phyloP scores from a whole-genome alignment of 2,113 vertebrate genomes.

The Campylorhamphus procurvoides region DNA sequence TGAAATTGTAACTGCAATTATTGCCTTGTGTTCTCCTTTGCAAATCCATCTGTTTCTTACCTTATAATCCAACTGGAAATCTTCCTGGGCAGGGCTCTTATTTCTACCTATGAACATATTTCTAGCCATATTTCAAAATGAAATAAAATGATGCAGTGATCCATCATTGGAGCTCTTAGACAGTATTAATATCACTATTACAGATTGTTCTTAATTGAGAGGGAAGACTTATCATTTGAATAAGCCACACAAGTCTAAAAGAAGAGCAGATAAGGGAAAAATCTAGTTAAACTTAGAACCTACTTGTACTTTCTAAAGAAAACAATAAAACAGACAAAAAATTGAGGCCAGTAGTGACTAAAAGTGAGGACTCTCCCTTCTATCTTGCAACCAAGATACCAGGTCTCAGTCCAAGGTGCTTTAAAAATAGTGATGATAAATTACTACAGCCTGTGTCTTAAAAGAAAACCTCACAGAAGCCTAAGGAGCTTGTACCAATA shows the following conservation, averaged over 20 bases:
- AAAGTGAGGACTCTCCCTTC: neutral
- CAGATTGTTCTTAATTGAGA: neutral
- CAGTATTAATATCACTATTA: neutral
- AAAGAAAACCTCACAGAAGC: neutral
- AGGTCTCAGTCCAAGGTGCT: neutral
- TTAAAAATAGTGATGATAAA: conserved; percentile 1
- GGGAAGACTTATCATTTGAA: neutral
- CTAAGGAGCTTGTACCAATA: neutral
- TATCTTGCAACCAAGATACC: neutral
- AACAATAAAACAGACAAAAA: neutral
- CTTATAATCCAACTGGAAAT: neutral
- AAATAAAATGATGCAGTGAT: neutral
- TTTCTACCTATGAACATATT: neutral
- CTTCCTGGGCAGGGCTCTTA: neutral
- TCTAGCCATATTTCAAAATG: neutral
- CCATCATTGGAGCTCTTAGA: neutral
- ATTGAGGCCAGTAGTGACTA: neutral
- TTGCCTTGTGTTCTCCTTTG: neutral
- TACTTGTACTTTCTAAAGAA: neutral
- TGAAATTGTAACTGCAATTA: neutral
- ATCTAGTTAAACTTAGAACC: neutral
- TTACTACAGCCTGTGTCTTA: neutral
- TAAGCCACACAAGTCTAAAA: neutral
- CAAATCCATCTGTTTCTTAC: neutral
- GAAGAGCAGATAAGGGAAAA: neutral